These are phyloP conservation scores for Scaptomyza graminum DNA, from an alignment of 1,140 invertebrate genomes.

Conservation along the genomic window DNA sequence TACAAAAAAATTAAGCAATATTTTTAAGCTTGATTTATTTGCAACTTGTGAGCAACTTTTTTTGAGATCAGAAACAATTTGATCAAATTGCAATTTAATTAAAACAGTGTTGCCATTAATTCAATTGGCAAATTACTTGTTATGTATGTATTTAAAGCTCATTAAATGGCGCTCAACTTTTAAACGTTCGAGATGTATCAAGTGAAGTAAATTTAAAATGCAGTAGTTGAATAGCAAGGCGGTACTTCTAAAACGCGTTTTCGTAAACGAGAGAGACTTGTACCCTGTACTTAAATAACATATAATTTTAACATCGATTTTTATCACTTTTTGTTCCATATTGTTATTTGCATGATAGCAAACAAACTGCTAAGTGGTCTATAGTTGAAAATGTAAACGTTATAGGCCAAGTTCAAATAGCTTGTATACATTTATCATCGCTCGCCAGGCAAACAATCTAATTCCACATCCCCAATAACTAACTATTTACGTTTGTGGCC, in stretches of 20 bases:
- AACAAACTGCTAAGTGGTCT: background rate
- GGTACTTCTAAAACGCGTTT: too few relatives aligned
- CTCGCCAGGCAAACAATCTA: background rate
- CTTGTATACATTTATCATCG: background rate
- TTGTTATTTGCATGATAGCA: background rate
- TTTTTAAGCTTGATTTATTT: conserved; percentile 53
- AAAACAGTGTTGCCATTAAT: background rate
- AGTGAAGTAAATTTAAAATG: background rate
- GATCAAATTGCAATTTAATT: conserved; percentile 53
- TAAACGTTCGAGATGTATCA: background rate
- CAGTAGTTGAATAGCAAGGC: background rate
- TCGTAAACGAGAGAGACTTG: too few relatives aligned
- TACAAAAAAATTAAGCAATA: conserved; percentile 6
- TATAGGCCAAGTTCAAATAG: background rate
- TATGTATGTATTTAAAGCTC: background rate
- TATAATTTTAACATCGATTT: too few relatives aligned
- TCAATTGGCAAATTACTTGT: background rate
- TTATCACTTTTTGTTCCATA: too few relatives aligned
- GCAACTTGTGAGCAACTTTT: background rate
- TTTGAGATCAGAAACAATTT: conserved; percentile 5
- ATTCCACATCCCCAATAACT: conserved; percentile 28
- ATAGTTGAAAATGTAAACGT: background rate
- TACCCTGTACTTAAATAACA: too few relatives aligned
- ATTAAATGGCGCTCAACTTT: background rate
- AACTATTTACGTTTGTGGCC: conserved; percentile 55